A percentile compares a stretch with the other conserved stretches of the same genome.
phyloP scores from a whole-genome alignment of 2,888 invertebrate species.

The Drosophila glabriapex region DNA sequence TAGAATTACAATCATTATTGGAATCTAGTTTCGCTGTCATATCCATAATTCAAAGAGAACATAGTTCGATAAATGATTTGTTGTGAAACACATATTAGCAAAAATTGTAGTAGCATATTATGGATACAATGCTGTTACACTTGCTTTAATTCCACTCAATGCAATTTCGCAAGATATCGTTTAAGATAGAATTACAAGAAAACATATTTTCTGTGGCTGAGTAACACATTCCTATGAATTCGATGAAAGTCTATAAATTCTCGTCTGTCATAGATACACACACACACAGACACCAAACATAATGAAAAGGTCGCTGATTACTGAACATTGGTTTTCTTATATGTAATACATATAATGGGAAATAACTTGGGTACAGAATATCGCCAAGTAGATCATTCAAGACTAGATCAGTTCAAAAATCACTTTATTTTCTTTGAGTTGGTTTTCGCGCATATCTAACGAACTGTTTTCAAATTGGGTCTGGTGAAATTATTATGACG shows the following conservation, averaged over 20 bases:
- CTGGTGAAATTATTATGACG: background rate
- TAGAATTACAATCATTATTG: background rate
- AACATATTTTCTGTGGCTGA: too few species aligned
- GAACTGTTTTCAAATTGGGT: constrained; percentile 1
- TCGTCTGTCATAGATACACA: too few species aligned
- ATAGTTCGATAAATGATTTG: background rate
- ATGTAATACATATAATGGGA: background rate
- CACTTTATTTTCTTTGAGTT: background rate
- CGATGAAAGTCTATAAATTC: too few species aligned
- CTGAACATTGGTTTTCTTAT: background rate
- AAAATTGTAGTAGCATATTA: too few species aligned
- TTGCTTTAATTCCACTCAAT: too few species aligned
- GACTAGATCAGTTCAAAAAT: background rate
- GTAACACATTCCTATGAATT: too few species aligned
- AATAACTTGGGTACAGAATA: background rate
- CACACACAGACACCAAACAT: background rate
- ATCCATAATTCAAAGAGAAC: background rate
- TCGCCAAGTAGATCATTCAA: background rate
- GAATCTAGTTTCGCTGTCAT: background rate
- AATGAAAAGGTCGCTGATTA: background rate
- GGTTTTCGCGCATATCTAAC: background rate
- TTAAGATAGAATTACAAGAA: too few species aligned
- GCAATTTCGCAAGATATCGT: too few species aligned
- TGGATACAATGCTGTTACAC: too few species aligned
- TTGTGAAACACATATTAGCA: background rate